Evolutionary conservation across 2,113 vertebrate species (phyloP), one percentile per base, ranked within the genome.

Genomic region (Scalopus aquaticus): DNA sequence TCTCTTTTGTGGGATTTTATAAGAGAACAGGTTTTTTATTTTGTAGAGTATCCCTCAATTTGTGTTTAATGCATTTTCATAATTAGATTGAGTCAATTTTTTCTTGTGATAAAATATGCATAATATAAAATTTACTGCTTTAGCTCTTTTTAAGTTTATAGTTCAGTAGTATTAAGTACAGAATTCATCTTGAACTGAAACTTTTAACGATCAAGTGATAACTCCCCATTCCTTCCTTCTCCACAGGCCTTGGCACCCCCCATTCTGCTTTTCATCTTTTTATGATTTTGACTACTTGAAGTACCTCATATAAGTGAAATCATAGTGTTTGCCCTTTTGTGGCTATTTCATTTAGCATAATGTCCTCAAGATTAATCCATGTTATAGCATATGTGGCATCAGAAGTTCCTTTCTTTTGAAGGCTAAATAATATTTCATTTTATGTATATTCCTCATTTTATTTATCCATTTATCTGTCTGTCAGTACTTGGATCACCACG

Each of bases 111-210:
- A 91, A 76, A 82, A 87, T 35, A 35, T 3, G 56, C 9, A 28
- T 67, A 69, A 82, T 65, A 20, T 81, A 70, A 67, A 87, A 77
- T 72, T 39, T 77, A 78, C 62, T 56, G 30, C 46, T 20, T 58
- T 69, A 77, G 44, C 35, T 54, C n/a, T 90, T 83, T 90, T 94
- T 42, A 51, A 78, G 64, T 78, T 90, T 84, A 35, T n/a, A 51
- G 17, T 51, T 77, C 24, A 82, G 11, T 77, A 35, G 20, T 91
- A 39, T 80, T 81, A 81, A 67, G 28, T 93, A 22, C 8, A 90
- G 60, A 89, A 76, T 24, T 60, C n/a, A 64, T 54, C 51, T 90
- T 62, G 11, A 91, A 85, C 30, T 74, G 44, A 92, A 92, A 69
- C 72, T 56, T n/a, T 35, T 74, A 74, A 10, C 22, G 15, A 74